phyloP scores from a whole-genome alignment of 1,140 invertebrate species.

The Antheraea mylitta region DNA sequence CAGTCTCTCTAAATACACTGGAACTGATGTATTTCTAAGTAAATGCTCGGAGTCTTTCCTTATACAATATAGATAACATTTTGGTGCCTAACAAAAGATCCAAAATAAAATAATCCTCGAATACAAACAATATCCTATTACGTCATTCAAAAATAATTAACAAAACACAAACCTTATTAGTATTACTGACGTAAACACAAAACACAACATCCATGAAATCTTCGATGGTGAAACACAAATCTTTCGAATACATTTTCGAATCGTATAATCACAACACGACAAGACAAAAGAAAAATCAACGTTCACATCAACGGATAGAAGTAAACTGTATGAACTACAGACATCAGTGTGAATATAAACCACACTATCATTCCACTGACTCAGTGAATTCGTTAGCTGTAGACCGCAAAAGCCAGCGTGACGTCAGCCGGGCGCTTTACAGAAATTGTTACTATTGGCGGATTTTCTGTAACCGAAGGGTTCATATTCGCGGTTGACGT shows the following conservation, averaged over 20 bases:
- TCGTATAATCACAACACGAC: background rate
- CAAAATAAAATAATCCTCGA: background rate
- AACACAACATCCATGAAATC: conserved; percentile 71
- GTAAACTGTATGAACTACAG: background rate
- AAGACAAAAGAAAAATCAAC: background rate
- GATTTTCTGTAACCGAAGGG: background rate
- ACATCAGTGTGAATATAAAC: conserved; percentile 48
- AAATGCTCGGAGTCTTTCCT: no score
- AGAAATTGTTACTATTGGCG: conserved; percentile 17
- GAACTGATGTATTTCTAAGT: no score
- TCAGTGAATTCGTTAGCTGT: conserved; percentile 30
- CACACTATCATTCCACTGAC: conserved; percentile 36
- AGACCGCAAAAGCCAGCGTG: conserved; percentile 36
- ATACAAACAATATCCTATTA: background rate
- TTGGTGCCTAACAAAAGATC: background rate
- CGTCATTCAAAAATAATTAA: background rate
- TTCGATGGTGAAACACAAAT: conserved; percentile 57
- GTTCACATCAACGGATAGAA: background rate
- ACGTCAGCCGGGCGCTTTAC: conserved; percentile 37
- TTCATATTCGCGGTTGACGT: background rate
- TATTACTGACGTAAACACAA: conserved; percentile 52
- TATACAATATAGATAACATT: background rate
- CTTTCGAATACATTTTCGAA: conserved; percentile 47
- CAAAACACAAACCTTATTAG: conserved; percentile 37
- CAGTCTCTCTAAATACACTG: no score